Base-by-base conservation (phyloP, 2,797 vertebrate genomes). In the Myotis findleyi region DNA sequence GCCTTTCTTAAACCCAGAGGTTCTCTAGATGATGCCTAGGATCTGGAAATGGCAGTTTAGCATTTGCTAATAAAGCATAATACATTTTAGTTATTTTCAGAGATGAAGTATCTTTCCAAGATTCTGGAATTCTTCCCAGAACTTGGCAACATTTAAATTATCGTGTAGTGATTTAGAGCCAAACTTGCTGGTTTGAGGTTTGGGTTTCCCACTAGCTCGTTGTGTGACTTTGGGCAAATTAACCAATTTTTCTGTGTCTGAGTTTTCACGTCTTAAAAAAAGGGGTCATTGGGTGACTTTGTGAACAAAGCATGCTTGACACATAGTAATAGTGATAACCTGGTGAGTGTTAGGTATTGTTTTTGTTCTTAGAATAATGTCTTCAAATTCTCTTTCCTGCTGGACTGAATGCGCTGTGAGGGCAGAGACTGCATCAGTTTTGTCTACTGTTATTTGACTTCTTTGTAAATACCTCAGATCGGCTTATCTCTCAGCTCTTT, bases 61-160 rank as follows among this genome's bases (percentile, higher is more conserved):
- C 27, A 25, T 92, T 64, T 64, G 59, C 47, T 92, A 85, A 76
- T 41, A 53, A 86, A 55, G 16, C 20, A 76, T 85, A 4, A 33
- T 83, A 41, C 33, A 44, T 72, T 47, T 71, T 69, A 33, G 23
- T 75, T 71, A 33, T 89, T 38, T 79, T 53, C 47, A 83, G 47
- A 73, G 41, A 69, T 62, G 41, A 83, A 93, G 41, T 75, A 73
- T 73, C n/a, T 86, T 69, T 59, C n/a, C 66, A 77, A 83, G 76
- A 64, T 51, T 41, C 36, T 88, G 27, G 66, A 73, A 53, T 75
- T 76, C 44, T 89, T 69, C 11, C n/a, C 13, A 38, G 36, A 94
- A 36, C 5, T 49, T 64, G 82, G n/a, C 2, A 49, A 49, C 25
- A 55, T 87, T 73, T 84, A 57, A 84, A 49, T 87, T 53, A 57